These are phyloP conservation scores for Apeltes quadracus DNA, from an alignment of 2,113 vertebrate species.

Conservation along the genomic window DNA sequence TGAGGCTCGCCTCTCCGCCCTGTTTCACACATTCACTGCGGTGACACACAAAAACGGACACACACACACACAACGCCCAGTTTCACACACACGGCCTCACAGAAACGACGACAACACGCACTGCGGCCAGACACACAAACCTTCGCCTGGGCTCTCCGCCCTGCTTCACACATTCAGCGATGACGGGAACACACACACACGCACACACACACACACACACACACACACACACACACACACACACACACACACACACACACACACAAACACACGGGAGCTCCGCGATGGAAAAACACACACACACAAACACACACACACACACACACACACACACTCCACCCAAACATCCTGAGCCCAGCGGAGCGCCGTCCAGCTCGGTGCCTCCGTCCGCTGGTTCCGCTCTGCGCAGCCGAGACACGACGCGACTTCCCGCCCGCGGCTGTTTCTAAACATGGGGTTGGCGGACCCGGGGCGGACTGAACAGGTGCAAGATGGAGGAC, in stretches of 20 bases:
- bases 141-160: conserved; percentile 42
- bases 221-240: not conserved
- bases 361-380: conserved; percentile 51
- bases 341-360: conserved; percentile 36
- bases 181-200: conserved; percentile 10
- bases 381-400: conserved; percentile 41
- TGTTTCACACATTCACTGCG: conserved; percentile 60
- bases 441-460: conserved; percentile 13
- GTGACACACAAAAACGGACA: conserved; percentile 35
- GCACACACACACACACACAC: conserved; percentile 12
- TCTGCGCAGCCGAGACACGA: conserved; percentile 36
- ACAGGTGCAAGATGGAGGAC: too few species aligned
- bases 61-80: conserved; percentile 25
- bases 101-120: conserved; percentile 26
- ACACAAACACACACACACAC: not conserved
- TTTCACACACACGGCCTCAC: conserved; percentile 14
- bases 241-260: not conserved
- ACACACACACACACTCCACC: conserved; percentile 31
- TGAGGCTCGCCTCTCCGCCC: conserved; percentile 52
- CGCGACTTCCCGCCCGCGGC: conserved; percentile 14
- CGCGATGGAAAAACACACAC: too few species aligned
- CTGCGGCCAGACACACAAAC: conserved; percentile 48
- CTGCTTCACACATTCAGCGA: conserved; percentile 63
- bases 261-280: too few species aligned
- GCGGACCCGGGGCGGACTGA: conserved; percentile 1